Evolutionary conservation across 1,140 invertebrate genomes (phyloP).

Genomic region (Protaetia brevitarsis): DNA sequence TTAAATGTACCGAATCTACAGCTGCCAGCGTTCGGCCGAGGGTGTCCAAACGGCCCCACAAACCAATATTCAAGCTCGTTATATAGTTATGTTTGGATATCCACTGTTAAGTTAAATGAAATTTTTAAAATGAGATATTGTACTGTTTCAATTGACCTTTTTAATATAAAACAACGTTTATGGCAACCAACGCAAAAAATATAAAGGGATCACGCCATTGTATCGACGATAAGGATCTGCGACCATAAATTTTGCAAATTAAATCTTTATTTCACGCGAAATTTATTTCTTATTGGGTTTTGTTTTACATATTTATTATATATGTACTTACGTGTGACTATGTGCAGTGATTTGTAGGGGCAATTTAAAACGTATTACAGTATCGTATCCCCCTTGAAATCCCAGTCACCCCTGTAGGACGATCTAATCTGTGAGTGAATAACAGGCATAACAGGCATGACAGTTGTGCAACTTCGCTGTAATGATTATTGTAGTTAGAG

Average conservation of each 20-base stretch:
- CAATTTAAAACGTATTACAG: conserved; percentile 9
- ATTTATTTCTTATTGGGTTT: not conserved
- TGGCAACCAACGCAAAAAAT: too few relatives aligned
- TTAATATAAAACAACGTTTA: too few relatives aligned
- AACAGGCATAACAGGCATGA: not conserved
- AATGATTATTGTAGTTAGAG: not conserved
- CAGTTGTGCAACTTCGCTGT: not conserved
- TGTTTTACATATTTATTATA: too few relatives aligned
- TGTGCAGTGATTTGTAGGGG: not conserved
- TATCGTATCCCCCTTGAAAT: not conserved
- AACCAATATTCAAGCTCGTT: not conserved
- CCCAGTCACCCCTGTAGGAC: not conserved
- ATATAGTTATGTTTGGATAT: not conserved
- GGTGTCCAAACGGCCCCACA: conserved; percentile 5
- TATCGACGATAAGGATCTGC: too few relatives aligned
- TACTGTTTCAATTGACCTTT: too few relatives aligned
- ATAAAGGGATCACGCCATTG: too few relatives aligned
- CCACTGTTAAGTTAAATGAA: not conserved
- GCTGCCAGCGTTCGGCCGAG: not conserved
- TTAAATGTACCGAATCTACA: conserved; percentile 14
- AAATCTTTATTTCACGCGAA: too few relatives aligned
- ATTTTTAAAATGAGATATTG: not conserved
- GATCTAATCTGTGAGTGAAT: not conserved
- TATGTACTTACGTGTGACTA: not conserved
- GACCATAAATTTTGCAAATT: too few relatives aligned